Conservation (phyloP, 2,888 invertebrate genomes). For the Xestoiulus laeticollis region DNA sequence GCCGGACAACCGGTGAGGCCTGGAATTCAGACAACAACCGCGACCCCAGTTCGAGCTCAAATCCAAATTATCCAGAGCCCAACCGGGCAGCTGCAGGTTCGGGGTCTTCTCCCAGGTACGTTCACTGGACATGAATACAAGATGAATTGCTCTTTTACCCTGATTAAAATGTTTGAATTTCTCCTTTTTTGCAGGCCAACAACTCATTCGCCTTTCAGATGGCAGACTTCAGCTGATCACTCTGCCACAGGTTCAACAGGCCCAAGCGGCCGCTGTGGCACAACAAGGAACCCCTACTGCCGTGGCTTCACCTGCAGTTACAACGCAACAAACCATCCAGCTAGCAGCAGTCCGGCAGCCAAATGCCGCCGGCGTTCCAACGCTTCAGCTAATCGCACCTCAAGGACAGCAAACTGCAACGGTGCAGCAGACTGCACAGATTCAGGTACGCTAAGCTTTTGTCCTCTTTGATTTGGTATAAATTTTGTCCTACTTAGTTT, state of each 20-base stretch:
- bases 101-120: constrained; percentile 84
- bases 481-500: not conserved
- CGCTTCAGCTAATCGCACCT: constrained; percentile 55
- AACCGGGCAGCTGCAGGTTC: constrained; percentile 90
- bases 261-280: constrained; percentile 57
- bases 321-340: constrained; percentile 56
- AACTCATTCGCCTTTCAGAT: constrained; percentile 90
- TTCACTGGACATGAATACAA: not conserved
- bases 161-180: not conserved
- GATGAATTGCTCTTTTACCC: not conserved
- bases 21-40: constrained; percentile 53
- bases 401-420: constrained; percentile 50
- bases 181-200: constrained; percentile 70
- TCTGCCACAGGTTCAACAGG: constrained; percentile 58
- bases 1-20: constrained; percentile 56
- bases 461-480: not conserved
- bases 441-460: not conserved
- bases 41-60: constrained; percentile 56
- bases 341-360: constrained; percentile 56
- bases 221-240: constrained; percentile 87
- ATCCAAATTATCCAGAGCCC: constrained; percentile 90
- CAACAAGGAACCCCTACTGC: constrained; percentile 58
- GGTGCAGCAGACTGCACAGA: constrained; percentile 49
- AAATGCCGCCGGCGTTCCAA: constrained; percentile 54
- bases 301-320: constrained; percentile 58